A percentile compares a stretch with the other conserved stretches of the same genome.
These are phyloP conservation scores for Pygoscelis adeliae DNA, from an alignment of 2,113 vertebrate species.

Conservation along the genomic window DNA sequence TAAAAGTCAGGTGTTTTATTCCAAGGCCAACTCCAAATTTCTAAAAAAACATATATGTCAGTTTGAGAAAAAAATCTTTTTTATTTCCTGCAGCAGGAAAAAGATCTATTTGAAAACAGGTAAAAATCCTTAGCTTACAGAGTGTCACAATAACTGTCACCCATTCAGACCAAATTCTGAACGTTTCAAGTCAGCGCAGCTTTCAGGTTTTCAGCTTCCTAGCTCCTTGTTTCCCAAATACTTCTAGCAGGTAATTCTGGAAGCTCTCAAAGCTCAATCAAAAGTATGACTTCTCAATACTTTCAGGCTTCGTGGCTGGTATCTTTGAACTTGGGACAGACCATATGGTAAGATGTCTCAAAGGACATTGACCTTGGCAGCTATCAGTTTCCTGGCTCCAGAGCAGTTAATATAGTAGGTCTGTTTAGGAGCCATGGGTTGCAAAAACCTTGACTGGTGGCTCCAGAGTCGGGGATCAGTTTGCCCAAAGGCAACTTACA, in stretches of 20 bases:
- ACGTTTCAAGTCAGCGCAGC: not conserved
- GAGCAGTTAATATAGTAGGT: not conserved
- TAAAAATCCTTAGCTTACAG: not conserved
- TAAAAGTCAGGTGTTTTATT: not conserved
- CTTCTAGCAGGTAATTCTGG: not conserved
- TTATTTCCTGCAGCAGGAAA: not conserved
- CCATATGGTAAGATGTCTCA: not conserved
- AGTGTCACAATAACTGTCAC: not conserved
- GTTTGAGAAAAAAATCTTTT: not conserved
- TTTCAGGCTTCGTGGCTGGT: not conserved
- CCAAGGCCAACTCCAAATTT: not conserved
- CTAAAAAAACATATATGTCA: not conserved
- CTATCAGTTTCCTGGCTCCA: not conserved
- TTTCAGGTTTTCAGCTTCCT: not conserved
- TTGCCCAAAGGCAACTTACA: not conserved
- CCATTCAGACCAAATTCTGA: not conserved
- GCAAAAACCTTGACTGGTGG: not conserved
- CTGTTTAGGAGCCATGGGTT: not conserved
- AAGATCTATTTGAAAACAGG: not conserved
- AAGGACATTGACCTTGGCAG: not conserved
- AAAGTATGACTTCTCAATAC: not conserved
- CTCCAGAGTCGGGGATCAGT: fast-evolving
- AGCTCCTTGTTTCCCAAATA: not conserved
- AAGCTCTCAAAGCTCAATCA: not conserved
- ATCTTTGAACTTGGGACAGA: not conserved